Evolutionary conservation across 2,113 vertebrate genomes (phyloP), one percentile per base, ranked within the genome.

Genomic region (Amblyornis subalaris): DNA sequence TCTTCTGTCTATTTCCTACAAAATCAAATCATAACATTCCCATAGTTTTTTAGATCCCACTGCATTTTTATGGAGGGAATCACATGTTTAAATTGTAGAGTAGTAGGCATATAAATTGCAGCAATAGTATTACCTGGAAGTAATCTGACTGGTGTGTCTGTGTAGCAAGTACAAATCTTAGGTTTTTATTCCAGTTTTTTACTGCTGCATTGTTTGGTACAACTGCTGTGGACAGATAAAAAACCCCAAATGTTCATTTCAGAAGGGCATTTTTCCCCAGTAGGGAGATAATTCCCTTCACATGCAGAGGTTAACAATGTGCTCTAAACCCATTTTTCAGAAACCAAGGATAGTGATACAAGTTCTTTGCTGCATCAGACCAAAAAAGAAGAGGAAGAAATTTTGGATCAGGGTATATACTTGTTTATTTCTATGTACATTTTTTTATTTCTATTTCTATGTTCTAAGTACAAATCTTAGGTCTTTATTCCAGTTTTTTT

Each of bases 401-500:
- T 96, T 88, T 96, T 98, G 90, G 98, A 98, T 97, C 98, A 98
- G 89, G 98, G 99, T 99, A 97, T 97, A 98, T 98, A 74, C 45
- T 42, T 89, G 9, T 40, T 92, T 91, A 28, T 83, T 93, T 76
- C 38, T 44, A 0, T 48, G 18, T 47, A 35, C 5, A 21, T 47
- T 62, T 55, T 55, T 31, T 55, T 51, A 60, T 51, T 69, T 60
- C 47, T 60, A 28, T 36, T 72, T 72, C 21, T 40, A 0, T 55
- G 29, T 35, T 55, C 12, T 18, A 61, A 76, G 33, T 48, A 29
- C 2, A 57, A 69, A 36, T 72, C 2, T 14, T 65, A 23, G 3
- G 15, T 12, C 71, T 91, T 79, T 26, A 26, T 64, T 82, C 19
- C 29, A 23, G 0, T 82, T 79, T 25, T 80, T 94, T 67, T 70